These are phyloP conservation scores for Leptinotarsa defecta DNA, from an alignment of 1,140 invertebrate species.

Conservation along the genomic window DNA sequence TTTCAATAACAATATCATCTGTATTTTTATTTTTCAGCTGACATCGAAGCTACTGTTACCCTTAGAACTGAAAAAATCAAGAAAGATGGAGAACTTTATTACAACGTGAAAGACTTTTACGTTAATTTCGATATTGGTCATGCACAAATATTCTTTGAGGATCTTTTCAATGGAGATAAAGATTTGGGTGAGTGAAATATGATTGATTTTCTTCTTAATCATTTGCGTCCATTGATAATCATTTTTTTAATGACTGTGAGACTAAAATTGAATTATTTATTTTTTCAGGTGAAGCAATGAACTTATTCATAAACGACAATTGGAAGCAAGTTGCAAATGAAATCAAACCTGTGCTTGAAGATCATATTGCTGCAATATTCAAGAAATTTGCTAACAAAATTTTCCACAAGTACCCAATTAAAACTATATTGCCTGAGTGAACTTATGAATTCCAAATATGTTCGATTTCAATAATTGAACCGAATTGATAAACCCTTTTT, in stretches of 20 bases:
- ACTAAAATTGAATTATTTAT: constrained; percentile 19
- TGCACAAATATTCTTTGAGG: constrained; percentile 66
- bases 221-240: too few species aligned
- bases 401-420: constrained; percentile 54
- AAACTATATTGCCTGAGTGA: constrained; percentile 50
- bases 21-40: constrained; percentile 57
- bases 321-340: constrained; percentile 66
- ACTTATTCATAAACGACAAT: constrained; percentile 67
- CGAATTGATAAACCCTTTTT: too few species aligned
- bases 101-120: constrained; percentile 66
- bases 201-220: too few species aligned
- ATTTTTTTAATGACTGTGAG: neutral
- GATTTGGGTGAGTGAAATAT: constrained; percentile 59
- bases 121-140: constrained; percentile 66
- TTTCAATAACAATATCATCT: too few species aligned
- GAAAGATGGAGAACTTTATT: constrained; percentile 58
- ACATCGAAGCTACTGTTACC: constrained; percentile 65
- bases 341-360: constrained; percentile 63
- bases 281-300: constrained; percentile 62
- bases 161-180: constrained; percentile 72
- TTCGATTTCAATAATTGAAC: too few species aligned
- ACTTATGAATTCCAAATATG: neutral
- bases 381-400: constrained; percentile 64
- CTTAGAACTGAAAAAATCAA: constrained; percentile 63
- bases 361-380: constrained; percentile 60